Evolutionary conservation across 1,140 invertebrate species (phyloP).

Genomic region (Probaryconus sp.): DNA sequence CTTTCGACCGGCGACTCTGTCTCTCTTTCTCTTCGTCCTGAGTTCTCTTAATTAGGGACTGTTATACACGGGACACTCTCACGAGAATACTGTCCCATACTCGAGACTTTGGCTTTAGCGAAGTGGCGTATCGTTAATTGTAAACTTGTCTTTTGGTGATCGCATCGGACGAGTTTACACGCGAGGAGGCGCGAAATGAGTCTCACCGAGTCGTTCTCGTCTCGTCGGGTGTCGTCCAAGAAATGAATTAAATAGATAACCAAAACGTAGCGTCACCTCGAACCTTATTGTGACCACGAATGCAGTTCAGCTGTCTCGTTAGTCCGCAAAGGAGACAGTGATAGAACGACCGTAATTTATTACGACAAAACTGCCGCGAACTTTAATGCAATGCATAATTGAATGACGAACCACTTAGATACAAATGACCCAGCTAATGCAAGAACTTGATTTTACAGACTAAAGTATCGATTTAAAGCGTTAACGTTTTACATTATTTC

Average conservation of each 20-base stretch:
- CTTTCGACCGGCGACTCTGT: no score
- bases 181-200: conserved; percentile 60
- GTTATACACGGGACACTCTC: conserved; percentile 58
- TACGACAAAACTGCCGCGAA: conserved; percentile 43
- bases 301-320: conserved; percentile 50
- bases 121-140: conserved; percentile 63
- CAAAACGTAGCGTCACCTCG: conserved; percentile 36
- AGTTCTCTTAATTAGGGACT: conserved; percentile 61
- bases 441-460: no score
- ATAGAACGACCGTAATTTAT: conserved; percentile 51
- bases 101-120: conserved; percentile 45
- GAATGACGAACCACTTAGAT: no score
- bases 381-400: no score
- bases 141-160: conserved; percentile 61
- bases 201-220: conserved; percentile 49
- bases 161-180: conserved; percentile 63
- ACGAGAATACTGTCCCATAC: conserved; percentile 47
- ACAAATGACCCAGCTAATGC: no score
- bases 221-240: conserved; percentile 34
- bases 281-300: conserved; percentile 32
- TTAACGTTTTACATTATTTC: no score
- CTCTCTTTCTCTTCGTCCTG: conserved; percentile 18
- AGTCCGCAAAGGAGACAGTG: conserved; percentile 32
- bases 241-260: conserved; percentile 54
- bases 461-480: no score